These are phyloP conservation scores for Lichenostomus cassidix DNA, from an alignment of 2,113 vertebrate genomes.

Conservation along the genomic window DNA sequence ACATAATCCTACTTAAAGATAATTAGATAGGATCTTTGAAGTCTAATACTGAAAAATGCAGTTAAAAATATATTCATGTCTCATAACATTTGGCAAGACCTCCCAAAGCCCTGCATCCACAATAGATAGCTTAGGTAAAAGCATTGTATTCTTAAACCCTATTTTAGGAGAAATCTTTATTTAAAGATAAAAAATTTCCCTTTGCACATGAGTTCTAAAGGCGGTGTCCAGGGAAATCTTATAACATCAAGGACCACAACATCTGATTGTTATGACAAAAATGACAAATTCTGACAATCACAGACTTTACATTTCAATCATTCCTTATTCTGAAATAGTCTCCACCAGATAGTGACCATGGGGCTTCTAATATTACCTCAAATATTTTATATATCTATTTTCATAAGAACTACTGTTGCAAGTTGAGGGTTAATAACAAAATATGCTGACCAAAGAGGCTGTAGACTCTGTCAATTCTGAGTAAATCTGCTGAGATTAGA, in stretches of 20 bases:
- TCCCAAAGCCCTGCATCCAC: neutral
- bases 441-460: neutral
- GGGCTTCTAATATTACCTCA: neutral
- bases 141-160: neutral
- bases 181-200: neutral
- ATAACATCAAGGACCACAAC: neutral
- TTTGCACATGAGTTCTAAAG: neutral
- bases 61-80: neutral
- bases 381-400: neutral
- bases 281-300: neutral
- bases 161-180: neutral
- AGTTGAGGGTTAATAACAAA: neutral
- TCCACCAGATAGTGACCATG: neutral
- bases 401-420: neutral
- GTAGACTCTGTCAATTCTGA: neutral
- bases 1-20: neutral
- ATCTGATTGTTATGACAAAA: neutral
- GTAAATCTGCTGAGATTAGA: neutral
- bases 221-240: neutral
- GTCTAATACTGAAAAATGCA: neutral
- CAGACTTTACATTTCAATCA: neutral
- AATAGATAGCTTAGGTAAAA: neutral
- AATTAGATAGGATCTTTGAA: neutral
- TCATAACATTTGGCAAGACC: neutral
- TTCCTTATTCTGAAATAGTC: neutral